Conservation (phyloP, 1,140 invertebrate genomes). For the Anoplolepis gracilipes region DNA sequence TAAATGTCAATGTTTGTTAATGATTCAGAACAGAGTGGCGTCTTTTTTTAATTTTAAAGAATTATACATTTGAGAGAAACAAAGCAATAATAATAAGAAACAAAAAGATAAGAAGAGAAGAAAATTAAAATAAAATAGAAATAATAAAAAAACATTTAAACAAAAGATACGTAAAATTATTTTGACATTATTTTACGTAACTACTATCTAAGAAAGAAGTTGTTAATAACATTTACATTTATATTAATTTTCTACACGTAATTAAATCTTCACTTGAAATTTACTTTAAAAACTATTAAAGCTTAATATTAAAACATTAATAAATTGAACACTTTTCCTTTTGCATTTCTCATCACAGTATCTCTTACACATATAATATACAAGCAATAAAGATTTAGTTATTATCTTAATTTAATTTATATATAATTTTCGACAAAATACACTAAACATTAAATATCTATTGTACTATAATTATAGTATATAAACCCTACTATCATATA, state of each 20-base stretch:
- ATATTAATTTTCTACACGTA: neutral
- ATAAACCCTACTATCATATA: neutral
- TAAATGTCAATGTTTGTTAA: too few relatives aligned
- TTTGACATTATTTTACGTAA: neutral
- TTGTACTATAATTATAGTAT: slow-evolving; percentile 1
- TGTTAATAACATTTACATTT: too few relatives aligned
- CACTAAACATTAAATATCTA: neutral
- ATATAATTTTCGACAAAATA: neutral
- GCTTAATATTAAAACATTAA: too few relatives aligned
- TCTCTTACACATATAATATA: neutral
- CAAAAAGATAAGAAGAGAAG: neutral
- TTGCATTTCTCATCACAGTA: neutral
- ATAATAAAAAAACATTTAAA: too few relatives aligned
- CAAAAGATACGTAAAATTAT: neutral
- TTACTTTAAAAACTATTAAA: too few relatives aligned
- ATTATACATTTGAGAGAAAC: too few relatives aligned
- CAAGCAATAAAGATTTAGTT: slow-evolving; percentile 1
- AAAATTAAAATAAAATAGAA: neutral
- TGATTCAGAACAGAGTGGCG: too few relatives aligned
- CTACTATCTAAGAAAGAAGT: neutral
- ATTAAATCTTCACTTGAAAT: neutral
- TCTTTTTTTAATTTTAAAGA: too few relatives aligned
- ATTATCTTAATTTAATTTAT: neutral
- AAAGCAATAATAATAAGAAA: too few relatives aligned
- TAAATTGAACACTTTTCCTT: neutral